Conservation (phyloP, 2,888 invertebrate genomes). For the Oscheius sp. region DNA sequence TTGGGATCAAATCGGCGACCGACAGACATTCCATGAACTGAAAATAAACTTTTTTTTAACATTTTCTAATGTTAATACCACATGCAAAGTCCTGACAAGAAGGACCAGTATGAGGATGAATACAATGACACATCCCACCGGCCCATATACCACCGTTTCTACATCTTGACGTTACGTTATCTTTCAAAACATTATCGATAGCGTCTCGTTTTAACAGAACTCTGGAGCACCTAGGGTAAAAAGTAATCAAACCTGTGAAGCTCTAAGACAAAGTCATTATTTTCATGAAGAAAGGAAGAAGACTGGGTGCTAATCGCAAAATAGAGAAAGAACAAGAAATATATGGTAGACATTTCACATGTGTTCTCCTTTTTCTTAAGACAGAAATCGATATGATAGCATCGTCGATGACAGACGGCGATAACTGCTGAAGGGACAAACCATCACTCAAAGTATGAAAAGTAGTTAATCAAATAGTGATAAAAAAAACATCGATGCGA, state of each 20-base stretch:
- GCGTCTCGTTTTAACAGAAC: constrained; percentile 45
- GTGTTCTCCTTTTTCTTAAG: constrained; percentile 24
- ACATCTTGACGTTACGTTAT: constrained; percentile 46
- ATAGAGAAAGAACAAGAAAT: background rate
- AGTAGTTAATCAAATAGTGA: background rate
- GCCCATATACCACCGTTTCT: constrained; percentile 52
- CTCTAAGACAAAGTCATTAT: background rate
- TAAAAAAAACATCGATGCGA: background rate
- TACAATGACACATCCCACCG: constrained; percentile 55
- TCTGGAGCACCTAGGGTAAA: background rate
- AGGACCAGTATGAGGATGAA: constrained; percentile 57
- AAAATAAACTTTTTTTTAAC: constrained; percentile 17
- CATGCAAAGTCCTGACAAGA: constrained; percentile 61
- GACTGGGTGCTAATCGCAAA: constrained; percentile 3
- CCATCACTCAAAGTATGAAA: constrained; percentile 1
- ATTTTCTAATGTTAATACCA: constrained; percentile 33
- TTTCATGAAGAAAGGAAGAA: background rate
- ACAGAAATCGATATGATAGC: constrained; percentile 28
- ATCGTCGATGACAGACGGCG: constrained; percentile 26
- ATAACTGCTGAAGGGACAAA: constrained; percentile 23
- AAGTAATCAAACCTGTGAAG: background rate
- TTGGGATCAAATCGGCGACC: constrained; percentile 62
- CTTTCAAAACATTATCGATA: constrained; percentile 43
- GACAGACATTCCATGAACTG: constrained; percentile 60
- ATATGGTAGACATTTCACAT: constrained; percentile 22